Evolutionary conservation across 2,888 invertebrate genomes (phyloP), one percentile per base, ranked within the genome.

Genomic region (Phragmatobia fuliginosa): DNA sequence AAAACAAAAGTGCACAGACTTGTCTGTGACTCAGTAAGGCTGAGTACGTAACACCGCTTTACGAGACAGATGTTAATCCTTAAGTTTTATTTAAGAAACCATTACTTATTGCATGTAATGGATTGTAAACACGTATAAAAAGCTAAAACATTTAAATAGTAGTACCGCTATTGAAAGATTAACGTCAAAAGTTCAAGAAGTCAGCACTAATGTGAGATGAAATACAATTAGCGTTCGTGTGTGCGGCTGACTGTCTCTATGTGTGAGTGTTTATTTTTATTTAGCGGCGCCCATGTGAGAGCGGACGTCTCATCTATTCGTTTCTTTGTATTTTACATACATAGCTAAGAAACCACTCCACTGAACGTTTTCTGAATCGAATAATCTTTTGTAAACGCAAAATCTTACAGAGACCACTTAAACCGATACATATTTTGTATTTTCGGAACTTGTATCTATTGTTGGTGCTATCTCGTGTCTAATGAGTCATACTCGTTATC

Each of bases 191-290:
- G 70, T 81, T 72, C 66, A 77, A 74, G 63, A 65, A 73, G 63
- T 65, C 66, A 41, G 38, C 45, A 64, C 66, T 69, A 71, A 72
- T 63, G 62, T 66, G 41, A 61, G 63, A 60, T 56, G 66, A 68
- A 71, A 72, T 76, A 75, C 76, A 80, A 86, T 84, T 82, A 81
- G 79, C 71, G 79, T 68, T 66, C 33, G 36, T 70, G 74, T 79
- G 77, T 78, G 77, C 25, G 33, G 31, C 62, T 80, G 66, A 21
- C 41, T 68, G 70, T 77, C 73, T 78, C 74, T 80, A 71, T 81
- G 83, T 82, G 75, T 81, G 77, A 60, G 72, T 77, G 87, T 91
- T 91, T 91, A 91, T 91, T 92, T 92, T 91, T 90, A 89, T 91
- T 87, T 89, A 68, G 81, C 75, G 78, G 80, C 80, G 82, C 85